Conservation (phyloP, 2,113 vertebrate species). For the Maccullochella peelii region DNA sequence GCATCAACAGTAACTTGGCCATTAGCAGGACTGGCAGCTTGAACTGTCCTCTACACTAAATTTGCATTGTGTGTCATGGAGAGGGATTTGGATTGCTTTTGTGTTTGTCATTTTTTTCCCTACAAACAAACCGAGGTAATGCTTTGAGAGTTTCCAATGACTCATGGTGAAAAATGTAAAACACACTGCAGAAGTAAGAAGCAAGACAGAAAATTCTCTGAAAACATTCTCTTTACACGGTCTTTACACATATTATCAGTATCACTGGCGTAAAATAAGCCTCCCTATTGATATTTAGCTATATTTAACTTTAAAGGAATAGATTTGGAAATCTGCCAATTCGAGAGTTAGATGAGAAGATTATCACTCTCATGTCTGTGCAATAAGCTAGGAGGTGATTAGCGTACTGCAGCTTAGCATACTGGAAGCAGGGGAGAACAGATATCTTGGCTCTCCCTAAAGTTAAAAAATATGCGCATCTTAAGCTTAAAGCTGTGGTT, state of each 20-base stretch:
- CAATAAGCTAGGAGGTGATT: background rate
- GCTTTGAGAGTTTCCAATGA: background rate
- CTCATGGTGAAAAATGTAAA: background rate
- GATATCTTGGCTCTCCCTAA: too few relatives aligned
- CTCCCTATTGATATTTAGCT: background rate
- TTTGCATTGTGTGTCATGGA: background rate
- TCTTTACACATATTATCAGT: too few relatives aligned
- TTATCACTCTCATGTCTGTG: background rate
- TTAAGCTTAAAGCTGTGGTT: too few relatives aligned
- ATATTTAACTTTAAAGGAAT: background rate
- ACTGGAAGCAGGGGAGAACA: too few relatives aligned
- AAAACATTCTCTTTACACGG: too few relatives aligned
- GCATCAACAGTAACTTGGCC: background rate
- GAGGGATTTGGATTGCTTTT: background rate
- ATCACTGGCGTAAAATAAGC: background rate
- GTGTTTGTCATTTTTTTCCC: background rate
- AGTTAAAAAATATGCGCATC: too few relatives aligned
- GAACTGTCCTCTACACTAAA: background rate
- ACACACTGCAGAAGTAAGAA: too few relatives aligned
- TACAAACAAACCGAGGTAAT: background rate
- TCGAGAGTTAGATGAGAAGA: background rate
- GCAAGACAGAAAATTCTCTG: too few relatives aligned
- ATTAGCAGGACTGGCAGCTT: background rate
- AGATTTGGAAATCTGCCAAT: background rate
- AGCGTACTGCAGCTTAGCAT: background rate